Conservation (phyloP, 2,113 vertebrate species). For the Haemorhous mexicanus region DNA sequence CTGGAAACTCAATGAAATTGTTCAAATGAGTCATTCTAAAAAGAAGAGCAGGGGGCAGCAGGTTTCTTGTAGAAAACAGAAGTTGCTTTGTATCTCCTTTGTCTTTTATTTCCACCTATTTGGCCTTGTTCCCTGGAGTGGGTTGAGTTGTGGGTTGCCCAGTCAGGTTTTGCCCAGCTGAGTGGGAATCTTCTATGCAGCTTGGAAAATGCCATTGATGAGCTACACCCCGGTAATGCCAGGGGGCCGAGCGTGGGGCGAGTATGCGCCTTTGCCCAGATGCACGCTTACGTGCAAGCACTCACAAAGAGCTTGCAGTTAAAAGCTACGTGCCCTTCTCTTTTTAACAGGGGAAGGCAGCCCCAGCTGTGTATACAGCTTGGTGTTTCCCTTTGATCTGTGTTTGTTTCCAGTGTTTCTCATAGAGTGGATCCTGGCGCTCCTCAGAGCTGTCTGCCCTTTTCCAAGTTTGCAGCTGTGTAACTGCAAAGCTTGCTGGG, state of each 20-base stretch:
- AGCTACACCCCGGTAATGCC: background rate
- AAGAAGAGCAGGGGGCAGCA: background rate
- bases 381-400: conserved; percentile 43
- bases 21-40: background rate
- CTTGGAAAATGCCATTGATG: background rate
- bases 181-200: background rate
- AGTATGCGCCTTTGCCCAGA: background rate
- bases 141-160: background rate
- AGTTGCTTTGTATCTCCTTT: background rate
- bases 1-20: background rate
- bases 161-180: background rate
- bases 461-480: conserved; percentile 1
- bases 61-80: background rate
- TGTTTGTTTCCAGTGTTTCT: conserved; percentile 40
- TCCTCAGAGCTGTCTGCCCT: background rate
- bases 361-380: conserved; percentile 54
- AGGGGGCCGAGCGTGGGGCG: background rate
- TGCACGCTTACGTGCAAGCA: background rate
- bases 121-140: background rate
- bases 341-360: background rate
- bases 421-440: background rate
- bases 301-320: conserved; percentile 29
- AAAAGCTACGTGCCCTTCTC: background rate
- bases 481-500: background rate
- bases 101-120: background rate